Evolutionary conservation across 2,113 vertebrate genomes (phyloP).

Genomic region (Ochotona curzoniae): DNA sequence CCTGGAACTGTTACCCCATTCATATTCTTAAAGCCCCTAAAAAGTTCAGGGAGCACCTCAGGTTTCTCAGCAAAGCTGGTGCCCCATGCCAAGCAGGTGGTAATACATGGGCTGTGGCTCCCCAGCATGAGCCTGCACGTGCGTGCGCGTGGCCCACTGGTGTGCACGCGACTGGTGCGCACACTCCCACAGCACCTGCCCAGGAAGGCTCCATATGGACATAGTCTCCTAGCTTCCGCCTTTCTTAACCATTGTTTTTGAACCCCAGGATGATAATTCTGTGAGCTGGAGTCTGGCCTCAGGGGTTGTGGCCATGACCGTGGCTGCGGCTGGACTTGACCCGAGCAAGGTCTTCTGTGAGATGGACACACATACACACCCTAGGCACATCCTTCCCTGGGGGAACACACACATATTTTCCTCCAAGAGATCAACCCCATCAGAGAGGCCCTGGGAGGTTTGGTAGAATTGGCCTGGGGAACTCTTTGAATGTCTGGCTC

Average conservation of each 20-base stretch:
- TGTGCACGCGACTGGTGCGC: too few species aligned
- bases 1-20: too few species aligned
- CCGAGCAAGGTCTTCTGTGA: background rate
- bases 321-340: background rate
- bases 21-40: background rate
- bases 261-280: background rate
- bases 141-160: background rate
- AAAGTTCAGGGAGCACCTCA: background rate
- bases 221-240: background rate
- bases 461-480: background rate
- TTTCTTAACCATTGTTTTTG: background rate
- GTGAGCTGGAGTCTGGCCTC: background rate
- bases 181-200: background rate
- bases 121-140: too few species aligned
- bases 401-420: background rate
- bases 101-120: fast-evolving
- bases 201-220: too few species aligned
- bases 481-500: background rate
- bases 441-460: background rate
- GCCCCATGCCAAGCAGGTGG: background rate
- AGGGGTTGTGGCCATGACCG: background rate
- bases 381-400: background rate
- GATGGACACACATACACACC: fast-evolving
- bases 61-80: background rate
- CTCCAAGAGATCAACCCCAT: background rate